phyloP scores from a whole-genome alignment of 2,113 vertebrate species.

The Macheiramphus alcinus region DNA sequence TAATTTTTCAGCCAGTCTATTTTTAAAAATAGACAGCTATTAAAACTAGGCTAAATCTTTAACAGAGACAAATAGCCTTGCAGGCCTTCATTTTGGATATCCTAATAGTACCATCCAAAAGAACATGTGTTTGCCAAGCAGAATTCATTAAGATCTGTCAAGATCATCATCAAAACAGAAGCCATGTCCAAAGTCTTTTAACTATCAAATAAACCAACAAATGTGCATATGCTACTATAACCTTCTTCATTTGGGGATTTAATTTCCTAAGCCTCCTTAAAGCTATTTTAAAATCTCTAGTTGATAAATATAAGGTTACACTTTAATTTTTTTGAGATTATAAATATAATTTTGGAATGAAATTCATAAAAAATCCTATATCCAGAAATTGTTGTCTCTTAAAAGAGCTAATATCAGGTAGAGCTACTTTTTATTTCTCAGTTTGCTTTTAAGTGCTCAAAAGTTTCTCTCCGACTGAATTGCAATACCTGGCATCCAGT shows the following conservation, averaged over 20 bases:
- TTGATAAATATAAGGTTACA: background rate
- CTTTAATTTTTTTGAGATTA: background rate
- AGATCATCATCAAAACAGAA: background rate
- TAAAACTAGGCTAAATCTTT: background rate
- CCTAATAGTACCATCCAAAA: background rate
- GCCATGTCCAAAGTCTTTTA: background rate
- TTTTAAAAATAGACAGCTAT: background rate
- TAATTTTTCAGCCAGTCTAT: background rate
- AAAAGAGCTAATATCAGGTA: background rate
- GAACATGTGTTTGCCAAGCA: background rate
- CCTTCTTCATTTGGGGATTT: background rate
- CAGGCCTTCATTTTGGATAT: background rate
- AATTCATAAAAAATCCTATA: background rate
- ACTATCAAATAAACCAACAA: background rate
- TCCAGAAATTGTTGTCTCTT: background rate
- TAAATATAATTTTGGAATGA: background rate
- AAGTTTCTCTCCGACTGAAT: background rate
- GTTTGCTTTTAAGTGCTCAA: background rate
- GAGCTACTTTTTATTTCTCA: background rate
- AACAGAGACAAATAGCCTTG: background rate
- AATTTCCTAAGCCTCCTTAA: background rate
- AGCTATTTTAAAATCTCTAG: background rate
- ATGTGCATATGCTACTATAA: background rate
- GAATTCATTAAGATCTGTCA: background rate
- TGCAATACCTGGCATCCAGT: conserved; percentile 90